These are phyloP conservation scores for Drosophila subpulchrella DNA, from an alignment of 1,140 invertebrate species.

Conservation along the genomic window DNA sequence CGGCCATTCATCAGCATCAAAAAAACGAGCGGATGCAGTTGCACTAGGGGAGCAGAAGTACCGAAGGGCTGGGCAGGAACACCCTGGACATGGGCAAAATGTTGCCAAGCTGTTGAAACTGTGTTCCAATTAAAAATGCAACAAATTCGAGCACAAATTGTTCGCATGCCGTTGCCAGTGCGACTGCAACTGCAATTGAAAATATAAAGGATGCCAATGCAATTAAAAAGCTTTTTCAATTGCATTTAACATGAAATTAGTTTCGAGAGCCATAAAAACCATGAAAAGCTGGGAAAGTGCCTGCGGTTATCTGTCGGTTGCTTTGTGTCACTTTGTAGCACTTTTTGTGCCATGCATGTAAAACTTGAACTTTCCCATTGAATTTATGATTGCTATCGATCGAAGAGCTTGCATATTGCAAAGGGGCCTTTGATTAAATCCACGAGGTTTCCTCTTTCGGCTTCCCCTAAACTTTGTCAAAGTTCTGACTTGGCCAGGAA, in stretches of 20 bases:
- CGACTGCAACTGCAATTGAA: constrained; percentile 13
- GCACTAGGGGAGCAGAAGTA: constrained; percentile 18
- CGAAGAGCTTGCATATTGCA: neutral
- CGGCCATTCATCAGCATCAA: constrained; percentile 39
- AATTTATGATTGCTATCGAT: constrained; percentile 36
- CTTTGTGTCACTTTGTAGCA: constrained; percentile 37
- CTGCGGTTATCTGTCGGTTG: constrained; percentile 43
- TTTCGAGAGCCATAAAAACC: constrained; percentile 45
- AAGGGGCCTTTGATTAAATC: constrained; percentile 1
- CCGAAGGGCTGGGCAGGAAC: constrained; percentile 5
- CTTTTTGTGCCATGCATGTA: neutral
- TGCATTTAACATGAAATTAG: constrained; percentile 52
- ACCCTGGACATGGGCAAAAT: constrained; percentile 28
- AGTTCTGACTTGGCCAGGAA: constrained; percentile 21
- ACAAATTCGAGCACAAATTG: constrained; percentile 37
- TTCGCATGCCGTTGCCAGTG: constrained; percentile 6
- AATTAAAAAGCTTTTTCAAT: constrained; percentile 53
- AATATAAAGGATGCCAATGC: constrained; percentile 42
- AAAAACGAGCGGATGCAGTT: constrained; percentile 14
- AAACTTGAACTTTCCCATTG: constrained; percentile 24
- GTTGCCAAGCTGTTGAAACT: constrained; percentile 51
- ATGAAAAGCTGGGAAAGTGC: constrained; percentile 46
- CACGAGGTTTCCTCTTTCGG: neutral
- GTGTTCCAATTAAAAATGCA: constrained; percentile 53
- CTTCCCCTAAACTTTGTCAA: constrained; percentile 13